Base-by-base conservation (phyloP, 2,888 invertebrate genomes). In the Eucriotettix oculatus region DNA sequence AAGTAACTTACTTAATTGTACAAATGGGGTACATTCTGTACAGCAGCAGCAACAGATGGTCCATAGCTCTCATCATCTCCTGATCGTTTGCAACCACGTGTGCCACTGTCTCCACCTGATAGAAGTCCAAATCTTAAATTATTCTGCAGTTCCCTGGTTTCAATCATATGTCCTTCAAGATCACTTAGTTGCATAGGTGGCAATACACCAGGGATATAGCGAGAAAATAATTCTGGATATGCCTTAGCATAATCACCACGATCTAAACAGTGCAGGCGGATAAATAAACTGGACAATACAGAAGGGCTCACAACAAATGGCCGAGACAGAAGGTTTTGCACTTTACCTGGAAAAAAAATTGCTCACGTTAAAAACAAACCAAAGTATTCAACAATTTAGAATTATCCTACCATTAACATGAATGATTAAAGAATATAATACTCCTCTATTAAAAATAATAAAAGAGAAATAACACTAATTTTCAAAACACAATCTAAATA, bases 101-200 rank as follows among this genome's bases (percentile, higher is more conserved):
- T 48, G 10, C 48, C 61, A 54, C 43, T 11, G 17, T 42, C 57
- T 10, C 48, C 54, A 14, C 58, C 60, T 14, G 16, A 16, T n/a
- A 48, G 12, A 7, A 41, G 56, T 12, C 54, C 58, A 42, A 41
- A 55, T 14, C 61, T 54, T 43, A 63, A 43, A 41, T 44, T 60
- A 14, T 57, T 56, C 41, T 64, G 64, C 16, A 62, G 56, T 29
- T 63, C 61, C 29, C 52, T 56, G 7, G 58, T 61, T 53, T 64
- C 64, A n/a, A 52, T 42, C 12, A 64, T 63, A 54, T 64, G 63
- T 10, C 52, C 56, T 44, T 61, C 63, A 41, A 64, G 44, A 48
- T 64, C 64, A 41, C 57, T 48, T 42, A 59, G 58, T 54, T 62
- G 56, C 64, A 64, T 64, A 0, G 64, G 63, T 16, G 64, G 64